Conservation (phyloP, 2,888 invertebrate species). For the Athrips mouffetella region DNA sequence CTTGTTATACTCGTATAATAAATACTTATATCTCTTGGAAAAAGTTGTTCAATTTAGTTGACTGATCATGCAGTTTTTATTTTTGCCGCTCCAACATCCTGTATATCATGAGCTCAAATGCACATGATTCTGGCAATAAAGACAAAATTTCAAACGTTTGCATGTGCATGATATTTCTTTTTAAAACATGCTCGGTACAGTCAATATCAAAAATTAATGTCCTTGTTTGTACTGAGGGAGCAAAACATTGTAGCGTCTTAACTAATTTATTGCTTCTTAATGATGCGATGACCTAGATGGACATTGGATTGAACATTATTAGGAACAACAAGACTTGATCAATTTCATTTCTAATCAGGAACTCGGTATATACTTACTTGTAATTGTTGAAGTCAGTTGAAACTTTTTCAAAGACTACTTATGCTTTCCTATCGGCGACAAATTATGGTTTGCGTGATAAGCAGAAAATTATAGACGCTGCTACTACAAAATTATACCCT, state of each 20-base stretch:
- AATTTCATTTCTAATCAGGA: too few relatives aligned
- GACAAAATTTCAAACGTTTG: neutral
- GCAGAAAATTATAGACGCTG: neutral
- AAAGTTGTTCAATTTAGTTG: too few relatives aligned
- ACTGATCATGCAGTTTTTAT: too few relatives aligned
- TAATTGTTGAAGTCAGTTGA: neutral
- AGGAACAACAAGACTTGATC: too few relatives aligned
- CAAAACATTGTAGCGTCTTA: neutral
- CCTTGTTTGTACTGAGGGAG: too few relatives aligned
- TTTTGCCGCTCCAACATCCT: too few relatives aligned
- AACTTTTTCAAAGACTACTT: neutral
- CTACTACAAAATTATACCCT: neutral
- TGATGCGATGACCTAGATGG: neutral
- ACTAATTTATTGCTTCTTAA: neutral
- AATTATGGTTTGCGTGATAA: neutral
- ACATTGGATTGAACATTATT: too few relatives aligned
- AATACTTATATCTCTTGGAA: too few relatives aligned
- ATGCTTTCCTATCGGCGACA: neutral
- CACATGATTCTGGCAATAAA: neutral
- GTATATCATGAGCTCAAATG: neutral
- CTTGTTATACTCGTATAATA: too few relatives aligned
- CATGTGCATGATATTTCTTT: neutral
- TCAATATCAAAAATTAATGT: slow-evolving; percentile 2
- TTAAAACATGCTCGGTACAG: neutral
- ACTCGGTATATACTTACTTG: too few relatives aligned